Evolutionary conservation across 2,888 invertebrate species (phyloP), one percentile per base, ranked within the genome.

Genomic region (Anagyrus pseudococci): DNA sequence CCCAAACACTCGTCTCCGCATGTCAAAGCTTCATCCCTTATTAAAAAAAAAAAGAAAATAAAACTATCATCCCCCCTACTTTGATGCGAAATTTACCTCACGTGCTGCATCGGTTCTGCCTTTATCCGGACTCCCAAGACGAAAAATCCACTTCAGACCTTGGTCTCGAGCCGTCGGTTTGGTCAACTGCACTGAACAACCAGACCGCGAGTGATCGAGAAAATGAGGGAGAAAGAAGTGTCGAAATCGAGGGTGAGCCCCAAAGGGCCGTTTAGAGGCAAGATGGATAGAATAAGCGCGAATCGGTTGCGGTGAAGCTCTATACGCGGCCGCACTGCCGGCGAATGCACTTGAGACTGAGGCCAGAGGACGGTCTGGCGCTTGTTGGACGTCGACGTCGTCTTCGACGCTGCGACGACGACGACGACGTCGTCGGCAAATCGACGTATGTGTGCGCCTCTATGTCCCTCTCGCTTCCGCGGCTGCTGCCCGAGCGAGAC

Each of bases 301-400:
- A 43, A 41, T 23, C 2, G 4, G 13, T 1, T 15, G 7, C 20
- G n/a, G 19, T 3, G n/a, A 8, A 19, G 15, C 23, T n/a, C 17
- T 17, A 25, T 2, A 63, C 66, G 68, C 72, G 73, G 67, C 78
- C 77, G 77, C 73, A 69, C 77, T 70, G 69, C 71, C 72, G 71
- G 68, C 70, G 69, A 74, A 73, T 78, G 80, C 73, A 79, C 80
- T 81, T 81, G 80, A 80, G 80, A 81, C 80, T 81, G 79, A 79
- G 73, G 74, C 68, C 72, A 80, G 77, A 79, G 80, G 80, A 80
- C 79, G 80, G 67, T n/a, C n/a, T n/a, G n/a, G n/a, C n/a, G n/a
- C n/a, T n/a, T n/a, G n/a, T n/a, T n/a, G n/a, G n/a, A n/a, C n/a
- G n/a, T n/a, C n/a, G n/a, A n/a, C n/a, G n/a, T n/a, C n/a, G n/a